These are phyloP conservation scores for Streblospio benedicti DNA, from an alignment of 1,140 invertebrate species.

Conservation along the genomic window DNA sequence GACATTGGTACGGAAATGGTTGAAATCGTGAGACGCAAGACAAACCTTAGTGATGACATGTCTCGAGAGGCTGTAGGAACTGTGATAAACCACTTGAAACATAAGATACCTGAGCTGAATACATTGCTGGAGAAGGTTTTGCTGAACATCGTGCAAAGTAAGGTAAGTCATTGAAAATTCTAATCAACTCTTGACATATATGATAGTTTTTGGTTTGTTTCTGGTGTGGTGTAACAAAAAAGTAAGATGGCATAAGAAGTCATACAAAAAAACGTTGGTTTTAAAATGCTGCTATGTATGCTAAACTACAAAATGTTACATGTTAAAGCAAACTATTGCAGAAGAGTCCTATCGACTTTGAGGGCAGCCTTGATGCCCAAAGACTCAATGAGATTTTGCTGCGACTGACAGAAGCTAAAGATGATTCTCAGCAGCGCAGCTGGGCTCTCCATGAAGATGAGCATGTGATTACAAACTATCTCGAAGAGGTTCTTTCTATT, in stretches of 20 bases:
- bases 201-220: background rate
- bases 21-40: slow-evolving; percentile 62
- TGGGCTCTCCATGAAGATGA: slow-evolving; percentile 91
- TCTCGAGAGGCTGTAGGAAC: slow-evolving; percentile 73
- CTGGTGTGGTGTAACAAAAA: background rate
- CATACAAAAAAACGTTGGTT: background rate
- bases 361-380: slow-evolving; percentile 59
- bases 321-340: background rate
- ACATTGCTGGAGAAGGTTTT: slow-evolving; percentile 29
- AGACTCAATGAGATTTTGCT: slow-evolving; percentile 69
- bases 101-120: slow-evolving; percentile 28
- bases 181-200: background rate
- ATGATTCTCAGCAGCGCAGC: slow-evolving; percentile 84
- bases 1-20: slow-evolving; percentile 37
- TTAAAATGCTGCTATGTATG: background rate
- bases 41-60: slow-evolving; percentile 75
- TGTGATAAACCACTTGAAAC: slow-evolving; percentile 52
- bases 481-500: slow-evolving; percentile 75
- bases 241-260: background rate
- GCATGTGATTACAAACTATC: slow-evolving; percentile 68
- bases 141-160: background rate
- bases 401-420: slow-evolving; percentile 74
- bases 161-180: background rate
- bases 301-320: background rate
- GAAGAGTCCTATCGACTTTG: slow-evolving; percentile 6